These are phyloP conservation scores for Synanthedon vespiformis DNA, from an alignment of 2,888 invertebrate species.

Conservation along the genomic window DNA sequence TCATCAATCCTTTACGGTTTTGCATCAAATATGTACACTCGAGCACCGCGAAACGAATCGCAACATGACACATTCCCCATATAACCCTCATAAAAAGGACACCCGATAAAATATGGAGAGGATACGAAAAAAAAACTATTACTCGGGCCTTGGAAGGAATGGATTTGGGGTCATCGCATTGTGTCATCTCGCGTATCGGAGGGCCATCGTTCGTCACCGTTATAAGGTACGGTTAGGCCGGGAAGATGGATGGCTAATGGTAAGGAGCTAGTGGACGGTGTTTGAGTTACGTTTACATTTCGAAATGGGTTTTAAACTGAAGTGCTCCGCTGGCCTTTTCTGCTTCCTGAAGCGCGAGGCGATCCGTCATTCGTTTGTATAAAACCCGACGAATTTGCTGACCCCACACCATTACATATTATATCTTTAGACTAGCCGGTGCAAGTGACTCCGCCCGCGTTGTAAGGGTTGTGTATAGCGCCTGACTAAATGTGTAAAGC, in stretches of 20 bases:
- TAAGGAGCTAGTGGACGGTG: conserved; percentile 5
- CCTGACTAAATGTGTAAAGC: too few species aligned
- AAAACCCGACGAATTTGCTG: neutral
- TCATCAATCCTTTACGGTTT: conserved; percentile 7
- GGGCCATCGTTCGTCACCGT: conserved; percentile 47
- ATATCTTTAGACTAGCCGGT: too few species aligned
- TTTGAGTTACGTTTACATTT: conserved; percentile 34
- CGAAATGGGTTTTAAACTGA: conserved; percentile 43
- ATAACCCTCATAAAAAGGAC: conserved; percentile 51
- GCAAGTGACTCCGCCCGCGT: too few species aligned
- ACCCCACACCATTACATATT: too few species aligned
- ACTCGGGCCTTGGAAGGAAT: conserved; percentile 40
- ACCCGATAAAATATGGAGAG: conserved; percentile 53
- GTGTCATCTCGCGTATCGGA: conserved; percentile 57
- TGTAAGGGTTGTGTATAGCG: too few species aligned
- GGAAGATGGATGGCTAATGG: conserved; percentile 38
- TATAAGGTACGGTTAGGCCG: conserved; percentile 10
- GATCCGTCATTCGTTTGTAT: conserved; percentile 7
- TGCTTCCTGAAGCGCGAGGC: conserved; percentile 8
- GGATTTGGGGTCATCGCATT: conserved; percentile 59
- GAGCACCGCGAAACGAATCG: conserved; percentile 30
- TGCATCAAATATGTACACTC: conserved; percentile 52
- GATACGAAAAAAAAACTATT: conserved; percentile 47
- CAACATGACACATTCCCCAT: conserved; percentile 45
- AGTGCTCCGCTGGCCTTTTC: conserved; percentile 14